Base-by-base conservation (phyloP, 2,888 invertebrate genomes). In the Colletes collaris region DNA sequence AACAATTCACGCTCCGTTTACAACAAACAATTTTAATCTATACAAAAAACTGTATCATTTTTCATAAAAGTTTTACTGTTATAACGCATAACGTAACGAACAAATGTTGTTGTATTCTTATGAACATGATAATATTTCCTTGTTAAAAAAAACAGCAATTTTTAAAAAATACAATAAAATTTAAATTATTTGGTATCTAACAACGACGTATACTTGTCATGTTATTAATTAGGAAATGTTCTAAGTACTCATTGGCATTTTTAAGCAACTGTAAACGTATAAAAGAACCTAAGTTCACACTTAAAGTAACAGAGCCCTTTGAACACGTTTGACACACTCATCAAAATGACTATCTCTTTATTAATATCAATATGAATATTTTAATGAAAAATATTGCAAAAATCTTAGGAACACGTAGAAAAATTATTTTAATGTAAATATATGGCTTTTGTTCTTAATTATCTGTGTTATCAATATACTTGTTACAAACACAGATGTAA, bases 271-370 rank as follows among this genome's bases (percentile, higher is more conserved):
- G 37, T 59, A 69, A 74, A 69, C 40, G 35, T 66, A 66, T 19
- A 19, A 10, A 69, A 55, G 53, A 73, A 56, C 27, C 19, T 79
- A 74, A 65, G 60, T 68, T 60, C 64, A 68, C 13, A 8, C 64
- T 80, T 69, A 80, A 74, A 69, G 68, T 80, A 79, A 80, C 69
- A 50, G 79, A 80, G 80, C 80, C 69, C 79, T 74, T 74, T 56
- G 80, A 64, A 79, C 56, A 79, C 64, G 52, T 60, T 78, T 64
- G 66, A 50, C 49, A 49, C 37, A 65, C 63, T 53, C 50, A 58
- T 77, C 63, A 67, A 68, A 77, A 77, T 68, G 46, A 16, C 58
- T 59, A 63, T 50, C 27, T 50, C 27, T 49, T 44, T 52, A 59
- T 44, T 63, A 67, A 64, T 72, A 67, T 79, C 53, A 49, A 60